Evolutionary conservation across 2,888 invertebrate genomes (phyloP).

Genomic region (Craniophora ligustri): DNA sequence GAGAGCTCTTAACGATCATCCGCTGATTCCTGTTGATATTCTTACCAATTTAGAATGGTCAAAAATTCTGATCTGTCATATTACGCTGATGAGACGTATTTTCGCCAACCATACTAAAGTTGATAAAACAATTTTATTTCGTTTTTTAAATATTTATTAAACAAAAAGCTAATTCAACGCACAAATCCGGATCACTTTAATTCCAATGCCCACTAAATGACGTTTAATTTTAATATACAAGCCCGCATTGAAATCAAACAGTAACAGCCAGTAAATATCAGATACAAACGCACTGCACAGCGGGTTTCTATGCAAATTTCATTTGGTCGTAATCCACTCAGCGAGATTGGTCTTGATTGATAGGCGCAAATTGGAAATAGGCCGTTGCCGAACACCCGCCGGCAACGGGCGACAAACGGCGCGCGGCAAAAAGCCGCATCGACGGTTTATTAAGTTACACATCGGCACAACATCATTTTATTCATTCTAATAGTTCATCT

Average conservation of each 20-base stretch:
- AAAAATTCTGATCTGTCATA: no score
- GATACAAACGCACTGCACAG: conserved; percentile 68
- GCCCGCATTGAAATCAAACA: conserved; percentile 46
- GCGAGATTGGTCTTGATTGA: conserved; percentile 92
- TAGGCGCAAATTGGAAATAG: conserved; percentile 91
- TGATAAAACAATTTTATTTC: no score
- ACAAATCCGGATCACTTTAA: not conserved
- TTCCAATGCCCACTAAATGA: not conserved
- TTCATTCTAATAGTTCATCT: no score
- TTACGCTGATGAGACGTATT: no score
- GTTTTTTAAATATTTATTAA: no score
- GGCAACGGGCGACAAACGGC: conserved; percentile 63
- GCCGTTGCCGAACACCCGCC: conserved; percentile 68
- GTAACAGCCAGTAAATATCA: conserved; percentile 67
- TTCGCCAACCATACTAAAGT: no score
- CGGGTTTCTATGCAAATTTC: conserved; percentile 91
- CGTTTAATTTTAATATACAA: conserved; percentile 52
- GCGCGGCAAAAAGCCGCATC: conserved; percentile 58
- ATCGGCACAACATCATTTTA: conserved; percentile 21
- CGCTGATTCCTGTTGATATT: no score
- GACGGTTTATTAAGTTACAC: conserved; percentile 45
- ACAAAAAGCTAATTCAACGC: no score
- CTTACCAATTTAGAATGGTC: no score
- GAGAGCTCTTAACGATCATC: no score
- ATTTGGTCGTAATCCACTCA: conserved; percentile 92